Percentiles rank a stretch among this genome's conserved stretches.
phyloP scores from a whole-genome alignment of 2,113 vertebrate genomes.

The Notothenia rossii region DNA sequence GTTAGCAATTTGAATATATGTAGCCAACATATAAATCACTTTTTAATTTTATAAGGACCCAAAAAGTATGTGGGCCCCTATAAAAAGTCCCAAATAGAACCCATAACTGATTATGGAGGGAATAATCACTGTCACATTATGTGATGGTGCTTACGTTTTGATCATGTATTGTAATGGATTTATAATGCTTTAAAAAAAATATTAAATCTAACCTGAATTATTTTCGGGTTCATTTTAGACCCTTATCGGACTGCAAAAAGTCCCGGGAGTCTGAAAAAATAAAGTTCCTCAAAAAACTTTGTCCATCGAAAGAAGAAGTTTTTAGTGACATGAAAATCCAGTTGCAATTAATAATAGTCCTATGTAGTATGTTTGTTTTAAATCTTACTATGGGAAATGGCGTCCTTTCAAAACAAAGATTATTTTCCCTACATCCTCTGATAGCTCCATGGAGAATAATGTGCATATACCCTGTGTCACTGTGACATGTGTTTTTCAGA shows the following conservation, averaged over 20 bases:
- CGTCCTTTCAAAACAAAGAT: not conserved
- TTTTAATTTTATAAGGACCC: not conserved
- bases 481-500: conserved; percentile 65
- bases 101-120: not conserved
- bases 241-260: not conserved
- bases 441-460: not conserved
- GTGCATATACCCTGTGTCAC: conserved; percentile 14
- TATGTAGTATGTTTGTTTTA: not conserved
- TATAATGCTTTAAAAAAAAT: not conserved
- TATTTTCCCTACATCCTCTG: not conserved
- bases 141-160: not conserved
- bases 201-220: not conserved
- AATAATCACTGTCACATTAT: not conserved
- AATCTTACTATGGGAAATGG: not conserved
- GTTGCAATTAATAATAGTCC: not conserved
- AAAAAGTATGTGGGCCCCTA: not conserved
- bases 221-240: not conserved
- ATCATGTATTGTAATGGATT: not conserved
- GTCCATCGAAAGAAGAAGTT: not conserved
- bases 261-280: conserved; percentile 2
- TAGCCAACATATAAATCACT: not conserved
- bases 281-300: not conserved
- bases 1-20: not conserved
- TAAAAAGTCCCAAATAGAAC: conserved; percentile 4
- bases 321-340: not conserved